Evolutionary conservation across 2,888 invertebrate genomes (phyloP), one percentile per base, ranked within the genome.

Genomic region (Andrena trimmerana): DNA sequence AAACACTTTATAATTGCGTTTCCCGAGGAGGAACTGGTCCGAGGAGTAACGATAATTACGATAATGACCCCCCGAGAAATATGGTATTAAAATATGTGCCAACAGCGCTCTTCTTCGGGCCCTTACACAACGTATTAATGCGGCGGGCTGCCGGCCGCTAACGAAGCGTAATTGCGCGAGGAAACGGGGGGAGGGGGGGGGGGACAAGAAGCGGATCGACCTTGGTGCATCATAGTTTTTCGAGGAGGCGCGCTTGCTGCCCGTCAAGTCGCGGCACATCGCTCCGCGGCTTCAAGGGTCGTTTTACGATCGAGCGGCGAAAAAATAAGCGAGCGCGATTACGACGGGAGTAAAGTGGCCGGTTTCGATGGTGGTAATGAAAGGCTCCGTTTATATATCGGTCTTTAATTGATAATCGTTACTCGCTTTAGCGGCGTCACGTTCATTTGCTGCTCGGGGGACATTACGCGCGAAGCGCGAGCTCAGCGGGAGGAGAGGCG

Each of bases 21-120:
- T 72, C 74, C 68, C 42, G 54, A 36, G 63, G 52, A 31, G 16
- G 33, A 57, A 27, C 36, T 13, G 33, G 42, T 57, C 62, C 33
- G 52, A 54, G 73, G 76, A 86, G 80, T 86, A 83, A 83, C 80
- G 88, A 87, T 91, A 90, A 91, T 90, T 89, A 88, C 85, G 84
- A 80, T 87, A 86, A 88, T 86, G 85, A 16, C 80, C 83, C 71
- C 69, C 57, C 75, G 81, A 86, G 87, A 89, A 88, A 85, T 83
- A 88, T 85, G 84, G 81, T 86, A 87, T 87, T 86, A 86, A 90
- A 88, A 90, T 90, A 83, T 86, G 81, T 83, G 81, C 81, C 69
- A 81, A 73, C 65, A 73, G 57, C 31, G 29, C 54, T 69, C 81
- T 20, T 66, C 50, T 27, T 79, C 74, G 72, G 52, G 48, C 75